These are phyloP conservation scores for Meloidogyne hapla DNA, from an alignment of 1,140 invertebrate genomes.

Conservation along the genomic window DNA sequence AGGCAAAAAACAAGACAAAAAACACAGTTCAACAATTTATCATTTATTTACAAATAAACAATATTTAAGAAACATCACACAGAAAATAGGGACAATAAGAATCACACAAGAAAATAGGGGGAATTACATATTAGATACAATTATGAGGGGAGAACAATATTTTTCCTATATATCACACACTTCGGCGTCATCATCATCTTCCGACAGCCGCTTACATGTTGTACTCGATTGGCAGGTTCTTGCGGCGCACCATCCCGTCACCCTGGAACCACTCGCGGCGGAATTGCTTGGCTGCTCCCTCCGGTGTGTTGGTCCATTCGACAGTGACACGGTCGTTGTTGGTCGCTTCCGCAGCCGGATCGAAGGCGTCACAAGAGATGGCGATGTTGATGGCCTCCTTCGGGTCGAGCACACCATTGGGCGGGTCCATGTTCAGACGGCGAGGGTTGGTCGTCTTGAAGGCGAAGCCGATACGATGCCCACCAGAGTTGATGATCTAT, in stretches of 20 bases:
- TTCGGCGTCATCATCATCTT: neutral
- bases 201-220: slow-evolving; percentile 23
- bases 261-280: slow-evolving; percentile 53
- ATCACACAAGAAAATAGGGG: neutral
- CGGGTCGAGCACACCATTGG: slow-evolving; percentile 47
- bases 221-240: slow-evolving; percentile 54
- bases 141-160: neutral
- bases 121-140: neutral
- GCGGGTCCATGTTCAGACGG: slow-evolving; percentile 44
- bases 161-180: neutral
- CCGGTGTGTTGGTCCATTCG: slow-evolving; percentile 53
- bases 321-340: slow-evolving; percentile 53
- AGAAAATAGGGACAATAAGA: slow-evolving; percentile 6
- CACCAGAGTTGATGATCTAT: slow-evolving; percentile 47
- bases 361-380: slow-evolving; percentile 49
- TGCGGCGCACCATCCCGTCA: slow-evolving; percentile 52
- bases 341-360: slow-evolving; percentile 44
- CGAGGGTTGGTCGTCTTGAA: slow-evolving; percentile 49
- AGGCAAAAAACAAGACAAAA: no score
- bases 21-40: no score
- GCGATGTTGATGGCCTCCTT: slow-evolving; percentile 48
- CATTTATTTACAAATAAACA: neutral
- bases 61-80: neutral
- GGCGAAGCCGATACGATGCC: slow-evolving; percentile 46
- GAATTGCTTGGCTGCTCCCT: slow-evolving; percentile 47